These are phyloP conservation scores for Dolichoris vasculosae DNA, from an alignment of 1,140 invertebrate genomes.

Conservation along the genomic window DNA sequence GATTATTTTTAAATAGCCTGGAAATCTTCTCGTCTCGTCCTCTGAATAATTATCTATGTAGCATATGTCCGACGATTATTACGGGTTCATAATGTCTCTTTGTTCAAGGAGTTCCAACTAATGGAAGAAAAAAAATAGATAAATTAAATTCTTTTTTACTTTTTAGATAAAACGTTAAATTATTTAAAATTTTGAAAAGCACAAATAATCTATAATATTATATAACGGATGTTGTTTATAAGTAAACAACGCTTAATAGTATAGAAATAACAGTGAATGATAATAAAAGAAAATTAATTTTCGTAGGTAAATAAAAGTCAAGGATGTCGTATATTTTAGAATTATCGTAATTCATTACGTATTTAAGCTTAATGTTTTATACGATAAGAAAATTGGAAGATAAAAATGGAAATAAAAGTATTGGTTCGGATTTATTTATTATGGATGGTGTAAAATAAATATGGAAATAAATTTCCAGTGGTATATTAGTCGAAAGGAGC, in stretches of 20 bases:
- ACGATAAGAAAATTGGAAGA: too few relatives aligned
- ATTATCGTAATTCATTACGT: too few relatives aligned
- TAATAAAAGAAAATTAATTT: too few relatives aligned
- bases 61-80: not conserved
- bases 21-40: conserved; percentile 25
- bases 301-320: too few relatives aligned
- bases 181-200: not conserved
- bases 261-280: too few relatives aligned
- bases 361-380: too few relatives aligned
- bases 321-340: too few relatives aligned
- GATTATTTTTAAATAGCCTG: conserved; percentile 38
- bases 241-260: too few relatives aligned
- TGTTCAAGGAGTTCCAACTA: conserved; percentile 33
- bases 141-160: conserved; percentile 26
- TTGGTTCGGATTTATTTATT: not conserved
- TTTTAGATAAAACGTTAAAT: not conserved
- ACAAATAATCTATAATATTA: not conserved
- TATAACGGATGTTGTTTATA: too few relatives aligned
- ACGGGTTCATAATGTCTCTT: conserved; percentile 38
- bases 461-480: not conserved
- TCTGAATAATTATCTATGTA: conserved; percentile 31
- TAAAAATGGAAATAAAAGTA: not conserved
- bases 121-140: conserved; percentile 31
- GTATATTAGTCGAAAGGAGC: not conserved
- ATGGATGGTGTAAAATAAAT: not conserved